These are phyloP conservation scores for Chelidonichthys spinosus DNA, from an alignment of 2,797 vertebrate genomes.

Conservation along the genomic window DNA sequence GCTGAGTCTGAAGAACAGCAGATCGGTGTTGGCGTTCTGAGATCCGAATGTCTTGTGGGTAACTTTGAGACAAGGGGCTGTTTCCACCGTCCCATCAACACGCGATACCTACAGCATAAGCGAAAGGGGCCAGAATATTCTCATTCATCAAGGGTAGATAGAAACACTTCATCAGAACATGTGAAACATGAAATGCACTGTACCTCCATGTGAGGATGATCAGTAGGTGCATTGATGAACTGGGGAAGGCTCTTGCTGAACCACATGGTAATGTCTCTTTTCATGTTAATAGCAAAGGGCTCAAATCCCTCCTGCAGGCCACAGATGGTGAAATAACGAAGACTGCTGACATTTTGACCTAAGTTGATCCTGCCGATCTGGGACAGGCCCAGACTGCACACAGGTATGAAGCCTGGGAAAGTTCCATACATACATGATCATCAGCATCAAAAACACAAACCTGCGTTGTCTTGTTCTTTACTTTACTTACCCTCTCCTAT, in stretches of 20 bases:
- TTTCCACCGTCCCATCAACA: slow-evolving; percentile 93
- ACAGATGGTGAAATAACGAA: slow-evolving; percentile 94
- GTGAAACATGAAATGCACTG: background rate
- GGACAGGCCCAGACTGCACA: slow-evolving; percentile 92
- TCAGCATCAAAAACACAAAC: slow-evolving; percentile 15
- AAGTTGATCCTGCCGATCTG: slow-evolving; percentile 93
- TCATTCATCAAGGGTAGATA: background rate
- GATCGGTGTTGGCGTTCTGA: slow-evolving; percentile 91
- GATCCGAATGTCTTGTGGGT: slow-evolving; percentile 91
- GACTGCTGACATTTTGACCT: slow-evolving; percentile 94
- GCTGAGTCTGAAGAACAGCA: slow-evolving; percentile 92
- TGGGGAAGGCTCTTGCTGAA: slow-evolving; percentile 97
- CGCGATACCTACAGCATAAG: slow-evolving; percentile 84
- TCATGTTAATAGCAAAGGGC: slow-evolving; percentile 96
- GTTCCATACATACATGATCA: slow-evolving; percentile 26
- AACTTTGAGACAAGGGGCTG: slow-evolving; percentile 91
- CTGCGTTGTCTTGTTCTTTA: background rate
- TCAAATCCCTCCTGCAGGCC: slow-evolving; percentile 96
- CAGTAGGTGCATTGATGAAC: slow-evolving; percentile 84
- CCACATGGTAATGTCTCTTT: slow-evolving; percentile 95
- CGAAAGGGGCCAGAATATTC: background rate
- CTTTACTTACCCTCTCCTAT: slow-evolving; percentile 87
- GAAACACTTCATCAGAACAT: background rate
- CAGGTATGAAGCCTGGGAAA: slow-evolving; percentile 90
- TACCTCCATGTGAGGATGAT: slow-evolving; percentile 94